Evolutionary conservation across 2,888 invertebrate species (phyloP).

Genomic region (Ernsta delagoae): DNA sequence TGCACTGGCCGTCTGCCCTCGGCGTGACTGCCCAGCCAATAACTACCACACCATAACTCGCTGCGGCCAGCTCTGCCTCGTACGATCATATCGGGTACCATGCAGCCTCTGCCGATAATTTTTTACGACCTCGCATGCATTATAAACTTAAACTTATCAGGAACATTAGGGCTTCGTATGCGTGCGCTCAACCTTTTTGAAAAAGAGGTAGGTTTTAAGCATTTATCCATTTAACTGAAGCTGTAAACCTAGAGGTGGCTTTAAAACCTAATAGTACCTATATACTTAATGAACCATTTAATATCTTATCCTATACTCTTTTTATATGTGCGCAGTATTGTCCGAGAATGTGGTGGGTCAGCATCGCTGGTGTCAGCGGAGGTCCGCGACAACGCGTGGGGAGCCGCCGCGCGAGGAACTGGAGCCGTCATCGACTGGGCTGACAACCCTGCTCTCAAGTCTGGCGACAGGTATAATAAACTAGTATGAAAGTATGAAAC

Average conservation of each 20-base stretch:
- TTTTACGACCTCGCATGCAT: constrained; percentile 18
- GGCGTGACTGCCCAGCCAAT: constrained; percentile 45
- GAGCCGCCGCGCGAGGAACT: constrained; percentile 87
- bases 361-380: constrained; percentile 87
- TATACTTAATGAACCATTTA: too few relatives aligned
- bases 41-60: constrained; percentile 27
- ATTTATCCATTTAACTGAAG: too few relatives aligned
- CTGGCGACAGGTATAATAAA: constrained; percentile 88
- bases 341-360: constrained; percentile 67
- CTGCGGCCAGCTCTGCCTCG: constrained; percentile 1
- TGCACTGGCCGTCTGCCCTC: constrained; percentile 53
- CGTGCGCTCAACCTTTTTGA: too few relatives aligned
- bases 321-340: constrained; percentile 52
- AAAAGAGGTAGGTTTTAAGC: too few relatives aligned
- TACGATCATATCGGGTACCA: constrained; percentile 35
- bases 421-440: constrained; percentile 93
- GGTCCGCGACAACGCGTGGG: constrained; percentile 89
- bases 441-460: constrained; percentile 89
- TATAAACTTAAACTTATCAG: constrained; percentile 23
- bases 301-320: too few relatives aligned
- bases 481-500: too few relatives aligned
- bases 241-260: too few relatives aligned
- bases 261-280: too few relatives aligned
- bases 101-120: constrained; percentile 19
- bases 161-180: constrained; percentile 22